Conservation (phyloP, 2,113 vertebrate genomes). For the Periophthalmus modestus region DNA sequence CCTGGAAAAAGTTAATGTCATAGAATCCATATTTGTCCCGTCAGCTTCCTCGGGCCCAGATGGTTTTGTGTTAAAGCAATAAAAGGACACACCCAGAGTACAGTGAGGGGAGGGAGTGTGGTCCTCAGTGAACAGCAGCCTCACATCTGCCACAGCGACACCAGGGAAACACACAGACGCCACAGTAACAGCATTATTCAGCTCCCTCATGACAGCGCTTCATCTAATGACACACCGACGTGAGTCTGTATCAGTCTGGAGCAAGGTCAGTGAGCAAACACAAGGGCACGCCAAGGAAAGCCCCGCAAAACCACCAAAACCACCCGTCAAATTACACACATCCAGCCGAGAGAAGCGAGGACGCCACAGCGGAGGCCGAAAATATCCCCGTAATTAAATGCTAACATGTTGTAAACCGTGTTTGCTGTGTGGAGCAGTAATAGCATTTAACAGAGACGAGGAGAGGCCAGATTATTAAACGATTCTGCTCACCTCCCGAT, state of each 20-base stretch:
- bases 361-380: slow-evolving; percentile 38
- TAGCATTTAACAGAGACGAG: slow-evolving; percentile 40
- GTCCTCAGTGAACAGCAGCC: slow-evolving; percentile 33
- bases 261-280: slow-evolving; percentile 66
- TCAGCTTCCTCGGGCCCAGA: slow-evolving; percentile 34
- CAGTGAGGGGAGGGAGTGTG: slow-evolving; percentile 18
- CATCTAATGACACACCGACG: slow-evolving; percentile 68
- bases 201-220: slow-evolving; percentile 61
- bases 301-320: slow-evolving; percentile 44
- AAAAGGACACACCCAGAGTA: slow-evolving; percentile 40
- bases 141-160: slow-evolving; percentile 49
- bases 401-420: slow-evolving; percentile 52
- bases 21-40: slow-evolving; percentile 24
- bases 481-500: slow-evolving; percentile 55
- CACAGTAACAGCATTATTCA: slow-evolving; percentile 56
- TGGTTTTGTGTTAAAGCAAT: slow-evolving; percentile 42
- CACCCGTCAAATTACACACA: slow-evolving; percentile 49
- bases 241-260: slow-evolving; percentile 62
- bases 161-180: slow-evolving; percentile 40
- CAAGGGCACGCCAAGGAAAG: slow-evolving; percentile 55
- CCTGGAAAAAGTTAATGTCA: slow-evolving; percentile 34
- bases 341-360: slow-evolving; percentile 57
- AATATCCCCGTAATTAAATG: slow-evolving; percentile 54
- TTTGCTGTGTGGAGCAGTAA: slow-evolving; percentile 39
- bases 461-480: slow-evolving; percentile 54